Percentiles rank a stretch among this genome's conserved stretches.
Evolutionary conservation across 2,888 invertebrate species (phyloP).

Genomic region (Lobophora halterata): DNA sequence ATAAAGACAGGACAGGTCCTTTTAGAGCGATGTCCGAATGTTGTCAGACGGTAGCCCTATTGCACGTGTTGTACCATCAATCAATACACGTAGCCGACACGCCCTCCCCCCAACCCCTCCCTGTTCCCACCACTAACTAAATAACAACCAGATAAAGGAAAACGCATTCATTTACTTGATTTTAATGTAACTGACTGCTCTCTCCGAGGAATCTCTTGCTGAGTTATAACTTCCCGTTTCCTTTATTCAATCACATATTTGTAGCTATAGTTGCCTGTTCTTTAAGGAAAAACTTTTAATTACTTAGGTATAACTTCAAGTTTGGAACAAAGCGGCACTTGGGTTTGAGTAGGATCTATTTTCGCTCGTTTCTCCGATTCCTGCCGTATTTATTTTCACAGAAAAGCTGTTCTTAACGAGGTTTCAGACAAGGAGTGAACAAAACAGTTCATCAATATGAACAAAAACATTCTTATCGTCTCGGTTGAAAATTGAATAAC

Average conservation of each 20-base stretch:
- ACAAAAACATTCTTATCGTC: slow-evolving; percentile 24
- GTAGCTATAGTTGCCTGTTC: slow-evolving; percentile 31
- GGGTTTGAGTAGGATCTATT: slow-evolving; percentile 23
- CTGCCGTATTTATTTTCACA: slow-evolving; percentile 15
- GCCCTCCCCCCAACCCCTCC: slow-evolving; percentile 31
- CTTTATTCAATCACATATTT: slow-evolving; percentile 24
- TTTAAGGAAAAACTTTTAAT: slow-evolving; percentile 42
- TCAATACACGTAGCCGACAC: slow-evolving; percentile 51
- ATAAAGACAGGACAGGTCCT: too few species aligned
- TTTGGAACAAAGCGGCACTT: slow-evolving; percentile 20
- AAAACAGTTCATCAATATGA: slow-evolving; percentile 12
- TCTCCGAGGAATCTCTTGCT: slow-evolving; percentile 20
- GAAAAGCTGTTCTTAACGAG: slow-evolving; percentile 13
- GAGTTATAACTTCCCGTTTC: slow-evolving; percentile 26
- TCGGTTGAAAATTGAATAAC: slow-evolving; percentile 32
- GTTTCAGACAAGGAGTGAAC: slow-evolving; percentile 16
- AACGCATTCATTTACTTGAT: slow-evolving; percentile 52
- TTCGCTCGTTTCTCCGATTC: slow-evolving; percentile 12
- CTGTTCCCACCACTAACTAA: slow-evolving; percentile 48
- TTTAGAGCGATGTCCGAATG: slow-evolving; percentile 36
- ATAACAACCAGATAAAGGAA: slow-evolving; percentile 57
- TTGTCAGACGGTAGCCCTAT: slow-evolving; percentile 37
- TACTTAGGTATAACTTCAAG: slow-evolving; percentile 31
- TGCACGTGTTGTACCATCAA: slow-evolving; percentile 55
- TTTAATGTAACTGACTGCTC: slow-evolving; percentile 45